Evolutionary conservation across 2,888 invertebrate genomes (phyloP).

Genomic region (Kryphioiulus occultus): DNA sequence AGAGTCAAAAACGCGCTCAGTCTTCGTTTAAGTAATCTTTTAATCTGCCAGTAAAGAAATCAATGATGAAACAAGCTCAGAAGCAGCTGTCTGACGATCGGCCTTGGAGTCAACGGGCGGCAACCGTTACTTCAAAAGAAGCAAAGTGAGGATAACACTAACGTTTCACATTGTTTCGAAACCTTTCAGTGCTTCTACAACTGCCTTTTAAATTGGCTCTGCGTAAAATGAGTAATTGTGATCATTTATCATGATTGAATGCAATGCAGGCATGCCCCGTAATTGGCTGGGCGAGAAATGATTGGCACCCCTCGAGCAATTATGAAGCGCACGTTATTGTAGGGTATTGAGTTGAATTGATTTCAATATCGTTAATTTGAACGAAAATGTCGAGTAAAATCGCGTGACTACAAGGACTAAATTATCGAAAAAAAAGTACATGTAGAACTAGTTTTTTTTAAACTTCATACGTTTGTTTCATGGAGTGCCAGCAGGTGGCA

Average conservation of each 20-base stretch:
- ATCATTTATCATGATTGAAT: neutral
- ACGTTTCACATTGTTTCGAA: neutral
- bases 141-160: neutral
- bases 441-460: too few relatives aligned
- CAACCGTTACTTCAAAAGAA: neutral
- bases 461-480: too few relatives aligned
- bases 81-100: neutral
- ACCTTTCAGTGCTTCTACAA: neutral
- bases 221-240: neutral
- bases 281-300: too few relatives aligned
- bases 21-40: neutral
- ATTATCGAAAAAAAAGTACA: too few relatives aligned
- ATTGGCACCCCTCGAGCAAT: too few relatives aligned
- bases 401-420: too few relatives aligned
- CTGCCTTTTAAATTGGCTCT: neutral
- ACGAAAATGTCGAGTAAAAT: too few relatives aligned
- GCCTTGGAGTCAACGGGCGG: neutral
- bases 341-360: too few relatives aligned
- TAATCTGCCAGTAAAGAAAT: neutral
- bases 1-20: neutral
- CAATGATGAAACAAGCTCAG: neutral
- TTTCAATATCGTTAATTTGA: too few relatives aligned
- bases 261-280: too few relatives aligned
- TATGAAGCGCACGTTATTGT: too few relatives aligned
- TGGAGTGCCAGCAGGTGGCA: too few relatives aligned